Evolutionary conservation across 2,888 invertebrate species (phyloP), one percentile per base, ranked within the genome.

Genomic region (Metopia argyrocephala): DNA sequence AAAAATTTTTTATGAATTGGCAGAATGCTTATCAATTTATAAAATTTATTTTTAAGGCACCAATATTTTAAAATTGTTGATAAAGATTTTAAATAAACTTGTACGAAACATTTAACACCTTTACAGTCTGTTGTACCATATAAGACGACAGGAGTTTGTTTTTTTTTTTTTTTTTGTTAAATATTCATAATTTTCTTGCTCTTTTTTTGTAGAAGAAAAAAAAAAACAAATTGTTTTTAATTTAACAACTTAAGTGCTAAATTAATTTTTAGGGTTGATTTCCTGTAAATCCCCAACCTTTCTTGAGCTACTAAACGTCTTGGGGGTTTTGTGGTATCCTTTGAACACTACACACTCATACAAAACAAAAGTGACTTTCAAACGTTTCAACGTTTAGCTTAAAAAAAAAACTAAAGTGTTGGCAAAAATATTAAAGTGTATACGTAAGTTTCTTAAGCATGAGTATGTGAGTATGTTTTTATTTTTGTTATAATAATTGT

Each of bases 241-340:
- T 74, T 54, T 75, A 70, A 48, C 74, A 81, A 68, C 65, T 74
- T 64, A 80, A 80, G 76, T 78, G 69, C 78, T 61, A 81, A 74
- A 81, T 78, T 74, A 78, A 81, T 74, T 74, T 70, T 81, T 78
- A 75, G 81, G 78, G 78, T 81, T 78, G 70, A 64, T 69, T 76
- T 81, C 78, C 78, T 73, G 70, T 27, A 3, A 15, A 45, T 12
- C 38, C 38, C 3, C 0, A 1, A 9, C 15, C 12, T 28, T 28
- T 5, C 38, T 46, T 15, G 45, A 21, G 69, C 28, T 5, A 25
- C 15, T 27, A 48, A 64, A 64, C 52, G 71, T 78, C 59, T 75
- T 66, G 65, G 73, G 65, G 59, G 50, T 18, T 31, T 71, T 66
- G 15, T 27, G 38, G 38, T 38, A 38, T 38, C 38, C 38, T 38